A percentile compares a stretch with the other conserved stretches of the same genome.
Conservation (phyloP, 2,113 vertebrate genomes). For the Strix aluco region DNA sequence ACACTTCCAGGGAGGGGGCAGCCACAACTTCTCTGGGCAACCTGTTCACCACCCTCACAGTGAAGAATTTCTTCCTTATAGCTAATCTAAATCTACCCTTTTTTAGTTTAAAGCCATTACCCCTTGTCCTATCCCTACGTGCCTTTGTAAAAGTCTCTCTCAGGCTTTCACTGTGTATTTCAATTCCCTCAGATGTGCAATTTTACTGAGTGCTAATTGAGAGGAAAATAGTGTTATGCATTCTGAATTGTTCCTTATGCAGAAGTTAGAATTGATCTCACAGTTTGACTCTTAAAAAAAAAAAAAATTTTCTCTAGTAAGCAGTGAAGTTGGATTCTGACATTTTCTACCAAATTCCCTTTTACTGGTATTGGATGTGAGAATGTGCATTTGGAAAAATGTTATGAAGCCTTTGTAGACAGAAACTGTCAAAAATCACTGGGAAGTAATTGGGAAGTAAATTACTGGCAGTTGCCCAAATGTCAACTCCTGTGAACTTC, state of each 20-base stretch:
- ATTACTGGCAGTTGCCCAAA: slow-evolving; percentile 26
- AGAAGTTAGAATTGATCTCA: neutral
- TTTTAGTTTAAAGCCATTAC: no score
- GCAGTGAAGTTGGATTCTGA: neutral
- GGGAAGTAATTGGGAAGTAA: slow-evolving; percentile 21
- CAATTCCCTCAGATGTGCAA: neutral
- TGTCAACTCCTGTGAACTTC: slow-evolving; percentile 13
- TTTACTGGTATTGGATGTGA: neutral
- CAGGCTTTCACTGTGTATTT: neutral
- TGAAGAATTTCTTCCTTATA: no score
- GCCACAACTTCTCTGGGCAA: no score
- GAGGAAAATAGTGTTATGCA: neutral
- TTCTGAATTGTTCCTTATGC: neutral
- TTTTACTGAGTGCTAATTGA: neutral
- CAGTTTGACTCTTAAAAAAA: neutral
- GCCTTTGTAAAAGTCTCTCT: no score
- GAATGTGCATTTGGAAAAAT: neutral
- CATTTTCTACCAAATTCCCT: neutral
- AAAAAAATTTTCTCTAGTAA: neutral
- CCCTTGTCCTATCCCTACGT: no score
- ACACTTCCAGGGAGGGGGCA: no score
- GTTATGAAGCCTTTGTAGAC: neutral
- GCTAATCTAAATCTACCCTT: no score
- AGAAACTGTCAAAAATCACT: slow-evolving; percentile 24
- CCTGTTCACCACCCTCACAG: no score